Evolutionary conservation across 2,797 vertebrate genomes (phyloP).

Genomic region (Pseudochirops cupreus): DNA sequence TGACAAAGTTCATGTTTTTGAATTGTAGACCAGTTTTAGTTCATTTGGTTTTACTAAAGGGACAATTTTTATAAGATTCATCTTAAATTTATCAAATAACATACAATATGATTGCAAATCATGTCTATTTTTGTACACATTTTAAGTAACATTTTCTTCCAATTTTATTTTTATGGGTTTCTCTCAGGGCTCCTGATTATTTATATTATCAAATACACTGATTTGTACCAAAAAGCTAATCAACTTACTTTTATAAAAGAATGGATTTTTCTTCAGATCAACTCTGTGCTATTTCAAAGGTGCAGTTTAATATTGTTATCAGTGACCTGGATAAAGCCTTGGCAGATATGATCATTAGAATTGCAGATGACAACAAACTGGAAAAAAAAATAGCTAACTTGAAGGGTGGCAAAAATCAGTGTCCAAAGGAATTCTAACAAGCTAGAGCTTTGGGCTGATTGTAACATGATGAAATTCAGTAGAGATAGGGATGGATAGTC

Average conservation of each 20-base stretch:
- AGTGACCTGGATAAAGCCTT: background rate
- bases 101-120: background rate
- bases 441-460: background rate
- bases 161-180: background rate
- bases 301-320: background rate
- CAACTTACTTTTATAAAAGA: constrained; percentile 77
- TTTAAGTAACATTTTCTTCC: background rate
- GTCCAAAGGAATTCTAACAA: background rate
- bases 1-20: background rate
- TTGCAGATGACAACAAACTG: background rate
- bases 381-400: background rate
- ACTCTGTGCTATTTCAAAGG: background rate
- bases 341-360: background rate
- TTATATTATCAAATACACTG: constrained; percentile 76
- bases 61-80: background rate
- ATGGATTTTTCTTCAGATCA: constrained; percentile 79
- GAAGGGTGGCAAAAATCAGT: background rate
- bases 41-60: background rate
- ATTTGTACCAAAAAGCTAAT: constrained; percentile 81
- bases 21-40: background rate
- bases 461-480: background rate
- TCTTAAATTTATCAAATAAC: background rate
- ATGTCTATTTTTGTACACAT: background rate
- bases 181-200: constrained; percentile 19
- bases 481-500: background rate